Percentiles rank a stretch among this genome's conserved stretches.
phyloP scores from a whole-genome alignment of 2,113 vertebrate species.

The Bufo bufo region DNA sequence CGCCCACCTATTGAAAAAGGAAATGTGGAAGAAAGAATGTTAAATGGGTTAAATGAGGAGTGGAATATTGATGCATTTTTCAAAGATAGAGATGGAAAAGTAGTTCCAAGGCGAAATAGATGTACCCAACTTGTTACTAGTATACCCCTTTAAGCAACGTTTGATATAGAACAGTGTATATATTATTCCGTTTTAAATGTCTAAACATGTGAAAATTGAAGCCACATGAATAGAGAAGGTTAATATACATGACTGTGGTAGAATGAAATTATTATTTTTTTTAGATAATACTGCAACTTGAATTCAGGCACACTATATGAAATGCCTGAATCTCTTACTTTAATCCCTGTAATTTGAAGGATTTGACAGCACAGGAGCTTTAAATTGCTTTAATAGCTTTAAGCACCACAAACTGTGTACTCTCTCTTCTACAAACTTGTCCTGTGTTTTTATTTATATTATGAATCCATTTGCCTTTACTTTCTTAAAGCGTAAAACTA shows the following conservation, averaged over 20 bases:
- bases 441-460: constrained; percentile 21
- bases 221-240: neutral
- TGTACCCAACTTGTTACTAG: too few species aligned
- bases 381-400: constrained; percentile 44
- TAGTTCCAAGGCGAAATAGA: too few species aligned
- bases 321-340: constrained; percentile 12
- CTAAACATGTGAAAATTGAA: neutral
- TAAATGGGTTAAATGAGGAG: too few species aligned
- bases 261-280: neutral
- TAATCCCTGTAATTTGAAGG: constrained; percentile 45
- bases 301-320: constrained; percentile 13
- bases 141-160: neutral
- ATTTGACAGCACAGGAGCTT: constrained; percentile 40
- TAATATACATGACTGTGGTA: neutral
- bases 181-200: neutral
- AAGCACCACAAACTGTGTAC: constrained; percentile 24
- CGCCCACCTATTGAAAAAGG: too few species aligned
- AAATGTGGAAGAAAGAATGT: too few species aligned
- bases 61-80: too few species aligned
- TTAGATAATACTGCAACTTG: constrained; percentile 5
- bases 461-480: constrained; percentile 15
- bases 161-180: neutral
- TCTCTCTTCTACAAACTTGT: constrained; percentile 11
- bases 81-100: too few species aligned
- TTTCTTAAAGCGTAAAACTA: constrained; percentile 15